Evolutionary conservation across 2,888 invertebrate species (phyloP), one percentile per base, ranked within the genome.

Genomic region (Polia nebulosa): DNA sequence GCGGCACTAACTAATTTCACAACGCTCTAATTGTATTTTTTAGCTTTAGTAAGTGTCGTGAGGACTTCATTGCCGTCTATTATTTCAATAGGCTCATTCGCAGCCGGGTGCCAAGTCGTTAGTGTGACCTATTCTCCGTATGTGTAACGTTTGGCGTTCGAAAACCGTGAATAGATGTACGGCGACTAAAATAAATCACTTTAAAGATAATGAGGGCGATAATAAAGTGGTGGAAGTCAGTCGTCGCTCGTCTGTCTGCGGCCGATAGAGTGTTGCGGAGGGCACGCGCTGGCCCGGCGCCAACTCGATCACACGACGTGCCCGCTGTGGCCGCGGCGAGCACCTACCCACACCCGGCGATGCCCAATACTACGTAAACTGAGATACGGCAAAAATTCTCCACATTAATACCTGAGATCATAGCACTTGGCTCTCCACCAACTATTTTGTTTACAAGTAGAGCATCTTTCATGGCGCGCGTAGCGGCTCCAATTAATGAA

Each of bases 141-240:
- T 89, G 88, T 91, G 92, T 92, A 93, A 92, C 90, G 89, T 87
- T 90, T 86, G 90, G 82, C 89, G 87, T 87, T 88, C 84, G 85
- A 87, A 89, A 91, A 87, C 82, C 82, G 86, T 89, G 86, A 90
- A 89, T 90, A 89, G 87, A 87, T 89, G 85, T 87, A 88, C 85
- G 83, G 82, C 81, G 89, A 88, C 91, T 82, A 90, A 94, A 95
- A 95, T 95, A 94, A 94, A 95, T 94, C 93, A 92, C 92, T 94
- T 91, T 88, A 89, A 90, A 92, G 92, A 95, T 95, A 95, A 95
- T 94, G 94, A 94, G 94, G 90, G 90, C 93, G 89, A 93, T 94
- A 95, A 95, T 95, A 94, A 93, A 94, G 92, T 88, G 89, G 88
- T 90, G 91, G 91, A 90, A 92, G 89, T 93, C 90, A 91, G 87